Percentiles rank a stretch among this genome's conserved stretches.
These are phyloP conservation scores for Chiloscyllium punctatum DNA, from an alignment of 2,797 vertebrate genomes.

Conservation along the genomic window DNA sequence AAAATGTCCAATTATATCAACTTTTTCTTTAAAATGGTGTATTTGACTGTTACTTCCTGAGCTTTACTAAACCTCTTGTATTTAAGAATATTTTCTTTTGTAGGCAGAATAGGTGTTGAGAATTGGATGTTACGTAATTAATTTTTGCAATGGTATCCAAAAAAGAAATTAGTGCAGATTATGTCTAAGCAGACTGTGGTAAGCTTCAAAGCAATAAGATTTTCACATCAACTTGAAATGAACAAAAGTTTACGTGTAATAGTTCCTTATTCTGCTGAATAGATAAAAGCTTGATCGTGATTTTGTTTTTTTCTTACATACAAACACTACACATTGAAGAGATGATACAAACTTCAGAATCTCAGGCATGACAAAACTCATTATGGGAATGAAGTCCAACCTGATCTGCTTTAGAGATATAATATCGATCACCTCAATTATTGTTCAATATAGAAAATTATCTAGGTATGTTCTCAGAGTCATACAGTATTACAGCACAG, in stretches of 20 bases:
- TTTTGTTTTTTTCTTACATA: background rate
- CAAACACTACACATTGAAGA: background rate
- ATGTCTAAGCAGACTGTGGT: slow-evolving; percentile 88
- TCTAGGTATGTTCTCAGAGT: background rate
- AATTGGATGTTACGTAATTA: slow-evolving; percentile 66
- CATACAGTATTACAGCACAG: too few relatives aligned
- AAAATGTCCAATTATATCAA: background rate
- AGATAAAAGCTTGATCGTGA: background rate
- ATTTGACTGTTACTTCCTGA: background rate
- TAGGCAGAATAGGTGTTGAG: slow-evolving; percentile 75
- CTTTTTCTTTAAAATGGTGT: background rate
- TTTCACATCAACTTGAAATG: background rate
- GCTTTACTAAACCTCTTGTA: background rate
- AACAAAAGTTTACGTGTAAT: background rate
- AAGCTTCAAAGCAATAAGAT: slow-evolving; percentile 45
- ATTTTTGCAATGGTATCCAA: slow-evolving; percentile 84
- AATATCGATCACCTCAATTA: too few relatives aligned
- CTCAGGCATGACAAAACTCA: background rate
- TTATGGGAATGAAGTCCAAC: background rate
- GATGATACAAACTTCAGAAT: background rate
- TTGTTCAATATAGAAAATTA: too few relatives aligned
- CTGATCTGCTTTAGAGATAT: background rate
- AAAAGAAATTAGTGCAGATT: slow-evolving; percentile 86
- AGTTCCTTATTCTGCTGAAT: background rate
- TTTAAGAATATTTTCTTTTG: slow-evolving; percentile 12